phyloP scores from a whole-genome alignment of 2,888 invertebrate species.

The Microchrysa polita region DNA sequence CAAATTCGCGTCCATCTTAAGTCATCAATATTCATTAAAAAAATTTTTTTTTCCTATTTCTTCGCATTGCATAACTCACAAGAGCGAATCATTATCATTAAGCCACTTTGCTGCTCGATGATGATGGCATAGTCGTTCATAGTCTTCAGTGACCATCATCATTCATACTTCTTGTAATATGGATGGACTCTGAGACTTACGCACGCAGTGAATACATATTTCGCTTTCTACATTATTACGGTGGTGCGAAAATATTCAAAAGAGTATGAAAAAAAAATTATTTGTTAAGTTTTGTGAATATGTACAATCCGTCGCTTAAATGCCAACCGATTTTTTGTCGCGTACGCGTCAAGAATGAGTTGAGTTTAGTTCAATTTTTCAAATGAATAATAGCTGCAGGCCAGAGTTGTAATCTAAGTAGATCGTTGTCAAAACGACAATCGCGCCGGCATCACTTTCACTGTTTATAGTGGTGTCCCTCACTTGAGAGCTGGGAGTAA shows the following conservation, averaged over 20 bases:
- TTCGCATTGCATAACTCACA: too few species aligned
- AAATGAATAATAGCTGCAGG: constrained; percentile 19
- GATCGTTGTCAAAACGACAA: too few species aligned
- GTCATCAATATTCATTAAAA: too few species aligned
- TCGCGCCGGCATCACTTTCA: constrained; percentile 39
- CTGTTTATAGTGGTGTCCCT: not conserved
- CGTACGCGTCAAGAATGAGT: not conserved
- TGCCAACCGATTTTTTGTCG: not conserved
- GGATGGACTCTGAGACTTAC: too few species aligned
- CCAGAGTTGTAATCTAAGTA: not conserved
- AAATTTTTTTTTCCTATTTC: too few species aligned
- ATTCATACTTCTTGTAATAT: too few species aligned
- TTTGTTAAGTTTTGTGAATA: not conserved
- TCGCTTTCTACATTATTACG: constrained; percentile 17
- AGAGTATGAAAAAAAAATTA: not conserved
- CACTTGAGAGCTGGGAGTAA: not conserved
- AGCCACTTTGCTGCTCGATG: too few species aligned
- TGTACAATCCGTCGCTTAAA: constrained; percentile 9
- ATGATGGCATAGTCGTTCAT: too few species aligned
- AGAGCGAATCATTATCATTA: too few species aligned
- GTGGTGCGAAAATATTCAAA: constrained; percentile 14
- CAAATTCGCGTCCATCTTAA: too few species aligned
- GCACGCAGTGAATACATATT: not conserved
- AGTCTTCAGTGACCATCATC: too few species aligned
- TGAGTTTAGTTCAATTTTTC: constrained; percentile 1